phyloP scores from a whole-genome alignment of 2,888 invertebrate species.

The Orthonychiurus folsomi region DNA sequence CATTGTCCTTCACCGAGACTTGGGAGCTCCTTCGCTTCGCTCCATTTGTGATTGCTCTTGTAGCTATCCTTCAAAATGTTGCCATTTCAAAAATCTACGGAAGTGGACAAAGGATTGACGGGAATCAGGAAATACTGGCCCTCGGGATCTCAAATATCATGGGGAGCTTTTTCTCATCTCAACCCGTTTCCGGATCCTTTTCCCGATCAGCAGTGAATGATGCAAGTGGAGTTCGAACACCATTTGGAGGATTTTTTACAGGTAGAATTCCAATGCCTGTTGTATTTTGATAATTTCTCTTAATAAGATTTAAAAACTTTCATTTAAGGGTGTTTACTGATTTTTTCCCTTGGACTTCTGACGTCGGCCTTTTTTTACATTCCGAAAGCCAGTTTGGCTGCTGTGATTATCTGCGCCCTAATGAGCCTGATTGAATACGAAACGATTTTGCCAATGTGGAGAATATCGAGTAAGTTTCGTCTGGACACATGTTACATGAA shows the following conservation, averaged over 20 bases:
- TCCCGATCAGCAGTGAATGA: conserved; percentile 82
- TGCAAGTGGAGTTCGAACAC: conserved; percentile 77
- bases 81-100: conserved; percentile 94
- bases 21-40: conserved; percentile 60
- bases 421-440: conserved; percentile 65
- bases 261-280: conserved; percentile 48
- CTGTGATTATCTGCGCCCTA: conserved; percentile 82
- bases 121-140: conserved; percentile 85
- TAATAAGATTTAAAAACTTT: no score
- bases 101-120: conserved; percentile 61
- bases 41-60: conserved; percentile 74
- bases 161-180: conserved; percentile 73
- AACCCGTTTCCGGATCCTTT: conserved; percentile 82
- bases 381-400: conserved; percentile 71
- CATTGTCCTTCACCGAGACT: conserved; percentile 20
- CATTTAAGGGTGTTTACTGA: no score
- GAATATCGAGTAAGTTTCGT: conserved; percentile 61
- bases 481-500: neutral
- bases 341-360: conserved; percentile 69
- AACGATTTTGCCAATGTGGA: conserved; percentile 61
- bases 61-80: conserved; percentile 84
- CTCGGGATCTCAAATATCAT: conserved; percentile 71
- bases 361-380: conserved; percentile 81
- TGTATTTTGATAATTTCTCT: conserved; percentile 4
- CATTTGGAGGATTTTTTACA: conserved; percentile 68